These are phyloP conservation scores for Heliconius aoede DNA, from an alignment of 2,888 invertebrate genomes.

Conservation along the genomic window DNA sequence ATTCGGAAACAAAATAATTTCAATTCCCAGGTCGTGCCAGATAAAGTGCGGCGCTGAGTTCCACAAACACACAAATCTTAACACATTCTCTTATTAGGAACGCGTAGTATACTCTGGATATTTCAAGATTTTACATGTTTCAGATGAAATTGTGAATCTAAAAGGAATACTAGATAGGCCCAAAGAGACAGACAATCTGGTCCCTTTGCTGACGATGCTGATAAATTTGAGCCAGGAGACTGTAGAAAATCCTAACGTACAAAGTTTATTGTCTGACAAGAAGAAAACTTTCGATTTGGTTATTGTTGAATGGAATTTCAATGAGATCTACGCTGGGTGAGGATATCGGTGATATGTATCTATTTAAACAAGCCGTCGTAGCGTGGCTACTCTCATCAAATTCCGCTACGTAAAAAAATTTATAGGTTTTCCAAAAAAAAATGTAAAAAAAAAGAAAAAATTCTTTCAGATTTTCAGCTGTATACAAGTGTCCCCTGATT, in stretches of 20 bases:
- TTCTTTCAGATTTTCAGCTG: constrained; percentile 40
- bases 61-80: too few relatives aligned
- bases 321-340: constrained; percentile 60
- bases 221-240: constrained; percentile 27
- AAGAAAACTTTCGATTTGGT: constrained; percentile 58
- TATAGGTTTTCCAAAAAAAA: not conserved
- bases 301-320: constrained; percentile 57
- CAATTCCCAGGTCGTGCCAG: too few relatives aligned
- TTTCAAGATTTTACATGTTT: not conserved
- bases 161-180: constrained; percentile 22
- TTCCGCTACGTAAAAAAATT: too few relatives aligned
- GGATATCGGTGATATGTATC: constrained; percentile 18
- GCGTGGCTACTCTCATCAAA: too few relatives aligned
- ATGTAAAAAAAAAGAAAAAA: not conserved
- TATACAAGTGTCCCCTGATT: constrained; percentile 49
- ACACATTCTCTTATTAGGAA: too few relatives aligned
- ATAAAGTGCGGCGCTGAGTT: too few relatives aligned
- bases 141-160: constrained; percentile 18
- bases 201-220: constrained; percentile 10
- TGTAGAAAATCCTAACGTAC: constrained; percentile 41
- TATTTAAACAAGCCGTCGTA: too few relatives aligned
- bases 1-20: too few relatives aligned
- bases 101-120: not conserved
- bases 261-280: constrained; percentile 53
- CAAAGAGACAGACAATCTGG: constrained; percentile 4